Conservation (phyloP, 1,140 invertebrate genomes). For the Camponotus pennsylvanicus region DNA sequence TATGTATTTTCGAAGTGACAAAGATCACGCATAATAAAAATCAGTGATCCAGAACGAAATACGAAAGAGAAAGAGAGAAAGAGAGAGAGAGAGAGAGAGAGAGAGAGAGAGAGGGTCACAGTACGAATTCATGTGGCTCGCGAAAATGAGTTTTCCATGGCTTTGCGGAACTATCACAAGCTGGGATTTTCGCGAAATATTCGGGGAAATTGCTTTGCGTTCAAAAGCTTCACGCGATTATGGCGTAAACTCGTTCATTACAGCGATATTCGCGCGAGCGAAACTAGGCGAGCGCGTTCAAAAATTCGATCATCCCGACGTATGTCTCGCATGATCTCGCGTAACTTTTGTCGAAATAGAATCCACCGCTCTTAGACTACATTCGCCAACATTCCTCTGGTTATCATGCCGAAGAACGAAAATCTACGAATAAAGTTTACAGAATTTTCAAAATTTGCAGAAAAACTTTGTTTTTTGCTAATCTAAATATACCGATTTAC, state of each 20-base stretch:
- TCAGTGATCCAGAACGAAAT: neutral
- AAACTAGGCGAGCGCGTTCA: constrained; percentile 30
- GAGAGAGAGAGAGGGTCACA: neutral
- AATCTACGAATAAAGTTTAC: constrained; percentile 20
- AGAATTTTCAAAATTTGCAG: constrained; percentile 3
- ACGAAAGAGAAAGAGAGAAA: neutral
- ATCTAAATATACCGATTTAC: neutral
- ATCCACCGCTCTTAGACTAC: neutral
- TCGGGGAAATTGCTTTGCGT: constrained; percentile 54
- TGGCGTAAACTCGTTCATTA: constrained; percentile 57
- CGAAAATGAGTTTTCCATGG: constrained; percentile 44
- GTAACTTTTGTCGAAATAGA: constrained; percentile 16
- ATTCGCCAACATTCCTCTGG: neutral
- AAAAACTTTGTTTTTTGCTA: neutral
- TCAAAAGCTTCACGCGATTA: constrained; percentile 61
- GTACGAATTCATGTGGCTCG: neutral
- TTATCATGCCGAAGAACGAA: constrained; percentile 12
- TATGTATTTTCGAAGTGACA: neutral
- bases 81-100: neutral
- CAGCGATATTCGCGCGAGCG: constrained; percentile 40
- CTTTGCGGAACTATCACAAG: constrained; percentile 23
- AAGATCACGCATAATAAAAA: neutral
- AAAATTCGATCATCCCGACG: constrained; percentile 51
- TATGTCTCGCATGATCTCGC: constrained; percentile 22
- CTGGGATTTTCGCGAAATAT: constrained; percentile 50